These are phyloP conservation scores for Nycteola revayana DNA, from an alignment of 2,888 invertebrate species.

Conservation along the genomic window DNA sequence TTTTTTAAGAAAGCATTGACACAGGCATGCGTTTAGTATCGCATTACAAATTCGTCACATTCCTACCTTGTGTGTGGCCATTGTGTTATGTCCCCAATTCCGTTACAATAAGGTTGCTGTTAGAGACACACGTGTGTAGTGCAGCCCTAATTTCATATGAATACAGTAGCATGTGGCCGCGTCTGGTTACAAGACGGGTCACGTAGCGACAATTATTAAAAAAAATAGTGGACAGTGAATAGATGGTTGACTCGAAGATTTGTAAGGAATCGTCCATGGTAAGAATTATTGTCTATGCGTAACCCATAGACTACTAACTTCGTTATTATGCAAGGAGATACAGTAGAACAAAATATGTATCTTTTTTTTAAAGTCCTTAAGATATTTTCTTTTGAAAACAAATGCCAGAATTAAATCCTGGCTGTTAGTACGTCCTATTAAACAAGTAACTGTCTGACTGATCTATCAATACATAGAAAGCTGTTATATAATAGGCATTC, in stretches of 20 bases:
- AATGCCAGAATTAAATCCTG: too few relatives aligned
- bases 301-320: too few relatives aligned
- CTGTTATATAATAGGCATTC: too few relatives aligned
- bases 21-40: constrained; percentile 53
- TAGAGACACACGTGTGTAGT: constrained; percentile 23
- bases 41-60: constrained; percentile 65
- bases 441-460: too few relatives aligned
- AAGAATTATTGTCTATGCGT: too few relatives aligned
- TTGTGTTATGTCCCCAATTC: constrained; percentile 31
- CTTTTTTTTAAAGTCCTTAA: too few relatives aligned
- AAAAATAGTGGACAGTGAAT: constrained; percentile 28
- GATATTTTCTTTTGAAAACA: too few relatives aligned
- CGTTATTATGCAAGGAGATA: too few relatives aligned
- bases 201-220: constrained; percentile 39
- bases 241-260: constrained; percentile 3
- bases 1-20: constrained; percentile 57
- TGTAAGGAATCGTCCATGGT: too few relatives aligned
- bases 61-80: constrained; percentile 27
- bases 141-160: constrained; percentile 51
- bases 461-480: too few relatives aligned
- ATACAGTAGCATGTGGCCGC: constrained; percentile 54
- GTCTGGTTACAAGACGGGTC: constrained; percentile 57
- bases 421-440: too few relatives aligned
- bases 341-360: too few relatives aligned
- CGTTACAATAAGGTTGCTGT: constrained; percentile 21